phyloP scores from a whole-genome alignment of 2,888 invertebrate genomes.

The Acleris holmiana region DNA sequence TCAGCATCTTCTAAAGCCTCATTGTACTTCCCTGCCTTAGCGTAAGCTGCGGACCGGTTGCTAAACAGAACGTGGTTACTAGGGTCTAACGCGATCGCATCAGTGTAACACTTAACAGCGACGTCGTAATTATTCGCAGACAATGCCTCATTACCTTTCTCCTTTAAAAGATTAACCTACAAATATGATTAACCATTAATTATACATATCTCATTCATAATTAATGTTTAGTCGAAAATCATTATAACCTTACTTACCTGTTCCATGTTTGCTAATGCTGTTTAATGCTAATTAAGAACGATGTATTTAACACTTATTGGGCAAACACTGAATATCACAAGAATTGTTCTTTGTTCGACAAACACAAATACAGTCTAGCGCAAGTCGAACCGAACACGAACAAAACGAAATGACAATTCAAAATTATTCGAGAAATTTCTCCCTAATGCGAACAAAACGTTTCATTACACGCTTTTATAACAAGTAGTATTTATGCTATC shows the following conservation, averaged over 20 bases:
- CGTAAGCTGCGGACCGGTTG: constrained; percentile 95
- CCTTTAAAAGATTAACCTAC: constrained; percentile 92
- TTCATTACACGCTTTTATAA: constrained; percentile 40
- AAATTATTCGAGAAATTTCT: constrained; percentile 74
- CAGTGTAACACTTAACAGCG: constrained; percentile 91
- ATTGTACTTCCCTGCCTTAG: constrained; percentile 90
- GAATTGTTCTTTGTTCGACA: constrained; percentile 41
- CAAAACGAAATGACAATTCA: constrained; percentile 67
- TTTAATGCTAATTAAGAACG: constrained; percentile 38
- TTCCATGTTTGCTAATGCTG: constrained; percentile 62
- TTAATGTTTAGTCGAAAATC: constrained; percentile 47
- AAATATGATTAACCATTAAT: constrained; percentile 46
- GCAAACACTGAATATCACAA: constrained; percentile 11
- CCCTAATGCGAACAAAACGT: constrained; percentile 45
- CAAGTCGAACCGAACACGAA: constrained; percentile 45
- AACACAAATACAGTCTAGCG: constrained; percentile 35
- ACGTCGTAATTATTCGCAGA: constrained; percentile 90
- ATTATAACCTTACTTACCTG: constrained; percentile 77
- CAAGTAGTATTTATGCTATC: constrained; percentile 8
- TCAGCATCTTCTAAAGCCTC: constrained; percentile 94
- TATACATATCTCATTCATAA: constrained; percentile 45
- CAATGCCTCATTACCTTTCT: constrained; percentile 94
- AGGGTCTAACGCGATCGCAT: constrained; percentile 91
- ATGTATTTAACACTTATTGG: constrained; percentile 34
- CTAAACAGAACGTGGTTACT: constrained; percentile 95